A percentile compares a stretch with the other conserved stretches of the same genome.
Conservation (phyloP, 2,797 vertebrate genomes). For the Propithecus perrieri region DNA sequence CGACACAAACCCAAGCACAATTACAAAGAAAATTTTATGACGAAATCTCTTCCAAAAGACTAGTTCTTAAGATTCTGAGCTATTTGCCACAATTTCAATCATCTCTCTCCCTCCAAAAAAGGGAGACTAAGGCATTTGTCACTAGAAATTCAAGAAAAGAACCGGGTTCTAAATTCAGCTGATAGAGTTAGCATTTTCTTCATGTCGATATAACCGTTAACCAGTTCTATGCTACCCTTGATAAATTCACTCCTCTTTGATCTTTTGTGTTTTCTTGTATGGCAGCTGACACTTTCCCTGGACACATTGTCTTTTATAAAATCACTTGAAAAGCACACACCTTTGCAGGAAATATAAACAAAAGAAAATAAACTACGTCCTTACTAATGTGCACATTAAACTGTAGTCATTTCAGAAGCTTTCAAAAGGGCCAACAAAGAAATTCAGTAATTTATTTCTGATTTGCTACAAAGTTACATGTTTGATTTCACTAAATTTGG, state of each 20-base stretch:
- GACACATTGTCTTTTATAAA: slow-evolving; percentile 27
- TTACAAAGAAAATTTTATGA: slow-evolving; percentile 40
- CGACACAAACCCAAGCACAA: not conserved
- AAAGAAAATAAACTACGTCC: slow-evolving; percentile 12
- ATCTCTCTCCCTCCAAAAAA: slow-evolving; percentile 1
- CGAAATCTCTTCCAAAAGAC: slow-evolving; percentile 5
- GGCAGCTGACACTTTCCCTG: not conserved
- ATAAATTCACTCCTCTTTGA: not conserved
- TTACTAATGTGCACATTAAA: slow-evolving; percentile 15
- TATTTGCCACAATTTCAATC: not conserved
- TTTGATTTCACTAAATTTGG: slow-evolving; percentile 43
- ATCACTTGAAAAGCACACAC: slow-evolving; percentile 20
- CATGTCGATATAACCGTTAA: not conserved
- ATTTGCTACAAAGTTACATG: not conserved
- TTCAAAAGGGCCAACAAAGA: slow-evolving; percentile 32
- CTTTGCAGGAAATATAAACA: not conserved
- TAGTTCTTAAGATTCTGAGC: not conserved
- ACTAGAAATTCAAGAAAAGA: slow-evolving; percentile 34
- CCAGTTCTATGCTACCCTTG: not conserved
- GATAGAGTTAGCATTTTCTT: not conserved
- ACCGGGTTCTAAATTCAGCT: slow-evolving; percentile 18
- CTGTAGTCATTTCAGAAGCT: slow-evolving; percentile 7
- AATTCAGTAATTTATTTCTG: slow-evolving; percentile 17
- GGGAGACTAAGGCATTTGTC: not conserved
- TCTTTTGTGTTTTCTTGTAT: slow-evolving; percentile 3